Percentiles rank a stretch among this genome's conserved stretches.
These are phyloP conservation scores for Epinephelus cyanopodus DNA, from an alignment of 2,113 vertebrate species.

Conservation along the genomic window DNA sequence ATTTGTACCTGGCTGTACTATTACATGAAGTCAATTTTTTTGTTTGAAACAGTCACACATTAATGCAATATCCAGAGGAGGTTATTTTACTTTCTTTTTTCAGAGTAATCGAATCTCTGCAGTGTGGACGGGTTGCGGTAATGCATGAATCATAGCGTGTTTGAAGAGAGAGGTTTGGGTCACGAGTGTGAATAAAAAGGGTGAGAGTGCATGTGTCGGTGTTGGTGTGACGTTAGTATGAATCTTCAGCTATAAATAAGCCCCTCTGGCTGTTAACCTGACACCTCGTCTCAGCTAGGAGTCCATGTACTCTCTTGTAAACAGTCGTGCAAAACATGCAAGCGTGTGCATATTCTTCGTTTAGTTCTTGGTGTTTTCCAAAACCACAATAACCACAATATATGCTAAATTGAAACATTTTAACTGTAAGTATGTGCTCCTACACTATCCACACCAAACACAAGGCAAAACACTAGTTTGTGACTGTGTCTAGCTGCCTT, in stretches of 20 bases:
- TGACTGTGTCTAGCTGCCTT: neutral
- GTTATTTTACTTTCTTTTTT: neutral
- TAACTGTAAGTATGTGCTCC: neutral
- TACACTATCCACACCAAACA: neutral
- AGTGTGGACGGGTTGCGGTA: neutral
- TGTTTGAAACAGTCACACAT: neutral
- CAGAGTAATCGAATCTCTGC: neutral
- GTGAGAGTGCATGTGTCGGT: constrained; percentile 16
- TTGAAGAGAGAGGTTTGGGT: constrained; percentile 31
- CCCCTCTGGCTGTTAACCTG: constrained; percentile 58
- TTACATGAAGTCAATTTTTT: neutral
- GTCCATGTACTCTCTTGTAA: constrained; percentile 42
- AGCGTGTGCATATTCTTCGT: neutral
- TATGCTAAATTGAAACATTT: constrained; percentile 9
- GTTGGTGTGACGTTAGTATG: constrained; percentile 28
- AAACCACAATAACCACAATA: neutral
- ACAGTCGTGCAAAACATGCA: constrained; percentile 7
- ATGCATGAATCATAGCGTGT: constrained; percentile 38
- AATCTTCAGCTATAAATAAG: constrained; percentile 75
- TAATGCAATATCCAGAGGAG: neutral
- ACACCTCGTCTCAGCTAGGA: constrained; percentile 54
- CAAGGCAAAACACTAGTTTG: neutral
- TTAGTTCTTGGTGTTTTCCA: neutral
- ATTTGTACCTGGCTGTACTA: neutral
- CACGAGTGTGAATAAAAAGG: constrained; percentile 39